A percentile compares a stretch with the other conserved stretches of the same genome.
Conservation (phyloP, 2,113 vertebrate genomes). For the Budorcas taxicolor region DNA sequence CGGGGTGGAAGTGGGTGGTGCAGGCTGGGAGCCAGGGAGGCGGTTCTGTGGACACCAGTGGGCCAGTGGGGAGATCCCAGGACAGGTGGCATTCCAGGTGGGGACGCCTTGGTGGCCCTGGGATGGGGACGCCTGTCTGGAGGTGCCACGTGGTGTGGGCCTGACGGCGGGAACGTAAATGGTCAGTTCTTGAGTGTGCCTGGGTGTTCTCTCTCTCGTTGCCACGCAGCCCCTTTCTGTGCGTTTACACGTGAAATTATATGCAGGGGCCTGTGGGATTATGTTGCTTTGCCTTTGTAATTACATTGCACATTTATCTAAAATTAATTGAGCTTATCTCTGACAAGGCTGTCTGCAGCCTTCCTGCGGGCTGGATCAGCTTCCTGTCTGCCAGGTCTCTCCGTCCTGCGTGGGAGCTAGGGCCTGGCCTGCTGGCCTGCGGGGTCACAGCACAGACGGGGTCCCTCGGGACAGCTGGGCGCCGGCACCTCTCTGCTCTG, state of each 20-base stretch:
- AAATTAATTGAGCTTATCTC: not conserved
- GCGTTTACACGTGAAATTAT: not conserved
- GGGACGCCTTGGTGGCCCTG: rapidly evolving
- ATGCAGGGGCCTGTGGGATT: not conserved
- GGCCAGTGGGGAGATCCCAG: rapidly evolving
- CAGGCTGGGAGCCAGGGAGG: not conserved
- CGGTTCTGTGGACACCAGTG: rapidly evolving
- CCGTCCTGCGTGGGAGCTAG: not conserved
- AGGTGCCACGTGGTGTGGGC: rapidly evolving
- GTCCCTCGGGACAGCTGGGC: rapidly evolving
- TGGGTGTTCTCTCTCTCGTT: rapidly evolving
- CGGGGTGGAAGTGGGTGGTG: rapidly evolving
- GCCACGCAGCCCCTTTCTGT: not conserved
- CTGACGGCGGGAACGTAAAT: rapidly evolving
- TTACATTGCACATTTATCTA: not conserved
- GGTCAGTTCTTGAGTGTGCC: not conserved
- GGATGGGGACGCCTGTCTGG: rapidly evolving
- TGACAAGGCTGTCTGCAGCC: not conserved
- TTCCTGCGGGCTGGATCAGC: not conserved
- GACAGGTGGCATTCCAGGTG: rapidly evolving
- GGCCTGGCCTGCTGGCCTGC: not conserved
- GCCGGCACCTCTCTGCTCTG: rapidly evolving
- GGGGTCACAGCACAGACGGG: too few species aligned
- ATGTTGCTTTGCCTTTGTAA: not conserved
- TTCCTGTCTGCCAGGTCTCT: not conserved